These are phyloP conservation scores for Oncorhynchus kisutch DNA, from an alignment of 2,113 vertebrate genomes.

Conservation along the genomic window DNA sequence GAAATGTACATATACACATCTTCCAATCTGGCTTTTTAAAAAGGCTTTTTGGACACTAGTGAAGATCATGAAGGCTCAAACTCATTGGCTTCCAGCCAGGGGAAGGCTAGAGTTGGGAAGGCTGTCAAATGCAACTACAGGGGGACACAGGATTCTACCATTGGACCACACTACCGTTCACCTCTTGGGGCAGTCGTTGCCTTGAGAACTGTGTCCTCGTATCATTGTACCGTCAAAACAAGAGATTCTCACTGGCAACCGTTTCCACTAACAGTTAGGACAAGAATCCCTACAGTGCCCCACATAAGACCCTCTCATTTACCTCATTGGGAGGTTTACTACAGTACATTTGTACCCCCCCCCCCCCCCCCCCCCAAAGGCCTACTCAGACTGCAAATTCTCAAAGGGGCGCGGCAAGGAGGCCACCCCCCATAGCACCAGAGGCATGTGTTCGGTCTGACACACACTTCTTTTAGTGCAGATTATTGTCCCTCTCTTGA, in stretches of 20 bases:
- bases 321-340: background rate
- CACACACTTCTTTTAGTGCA: slow-evolving; percentile 77
- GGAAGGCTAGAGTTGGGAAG: slow-evolving; percentile 22
- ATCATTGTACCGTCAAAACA: slow-evolving; percentile 35
- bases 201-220: background rate
- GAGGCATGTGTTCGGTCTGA: slow-evolving; percentile 62
- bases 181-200: slow-evolving; percentile 10
- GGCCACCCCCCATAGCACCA: slow-evolving; percentile 70
- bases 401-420: too few species aligned
- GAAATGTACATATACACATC: slow-evolving; percentile 88
- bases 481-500: slow-evolving; percentile 52
- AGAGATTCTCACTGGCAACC: slow-evolving; percentile 18
- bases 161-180: background rate
- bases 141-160: slow-evolving; percentile 6
- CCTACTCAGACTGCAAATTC: too few species aligned
- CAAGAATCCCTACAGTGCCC: slow-evolving; percentile 9
- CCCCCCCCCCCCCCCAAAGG: background rate
- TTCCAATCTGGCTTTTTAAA: slow-evolving; percentile 82
- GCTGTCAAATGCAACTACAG: slow-evolving; percentile 30
- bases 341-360: slow-evolving; percentile 15
- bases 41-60: slow-evolving; percentile 74
- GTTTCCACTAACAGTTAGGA: background rate
- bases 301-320: background rate
- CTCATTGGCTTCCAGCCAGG: slow-evolving; percentile 35
- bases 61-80: slow-evolving; percentile 58